Base-by-base conservation (phyloP, 35 echinoderm and acorn worm species). In the Chiridota heheva region DNA sequence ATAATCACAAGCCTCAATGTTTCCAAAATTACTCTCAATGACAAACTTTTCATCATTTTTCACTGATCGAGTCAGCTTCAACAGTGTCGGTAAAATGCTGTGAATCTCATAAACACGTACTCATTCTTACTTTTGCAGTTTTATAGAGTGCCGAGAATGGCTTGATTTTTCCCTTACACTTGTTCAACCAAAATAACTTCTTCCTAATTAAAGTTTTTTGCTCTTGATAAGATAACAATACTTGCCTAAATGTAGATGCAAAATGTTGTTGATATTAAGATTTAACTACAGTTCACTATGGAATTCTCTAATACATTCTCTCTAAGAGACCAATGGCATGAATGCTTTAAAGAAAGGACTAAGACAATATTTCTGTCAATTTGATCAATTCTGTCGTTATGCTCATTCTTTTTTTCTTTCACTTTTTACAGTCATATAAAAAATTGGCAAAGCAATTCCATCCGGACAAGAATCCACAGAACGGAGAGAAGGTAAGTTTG, bases 391-490 rank as follows among this genome's bases (percentile, higher is more conserved):
- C 33, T 6, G n/a, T 31, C 13, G 17, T 13, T 20, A 35, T 46
- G 67, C 44, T 36, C 18, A 36, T 12, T 15, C 53, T 16, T 48
- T 85, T 72, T 89, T 58, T 29, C 63, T 62, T 58, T 31, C 26
- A 78, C 51, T 63, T 80, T 20, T 87, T 61, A 74, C 82, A 96
- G 92, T 65, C 92, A 3, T 96, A 96, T 40, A 79, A 87, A 67
- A 96, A 96, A 67, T 42, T 96, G 38, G 92, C 92, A n/a, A 96
- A 90, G 76, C 65, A 96, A 31, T 86, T 20, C 69, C 92, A 96
- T 90, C 92, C 92, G 7, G 92, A 96, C 80, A 96, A 96, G 44
- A 86, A 96, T 49, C 86, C 92, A 26, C 75, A 89, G 70, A 44
- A 80, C 86, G 92, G 87, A 53, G 92, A 96, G 62, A 96, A 96